Conservation (phyloP, 2,797 vertebrate species). For the Pangasius mekongensis region DNA sequence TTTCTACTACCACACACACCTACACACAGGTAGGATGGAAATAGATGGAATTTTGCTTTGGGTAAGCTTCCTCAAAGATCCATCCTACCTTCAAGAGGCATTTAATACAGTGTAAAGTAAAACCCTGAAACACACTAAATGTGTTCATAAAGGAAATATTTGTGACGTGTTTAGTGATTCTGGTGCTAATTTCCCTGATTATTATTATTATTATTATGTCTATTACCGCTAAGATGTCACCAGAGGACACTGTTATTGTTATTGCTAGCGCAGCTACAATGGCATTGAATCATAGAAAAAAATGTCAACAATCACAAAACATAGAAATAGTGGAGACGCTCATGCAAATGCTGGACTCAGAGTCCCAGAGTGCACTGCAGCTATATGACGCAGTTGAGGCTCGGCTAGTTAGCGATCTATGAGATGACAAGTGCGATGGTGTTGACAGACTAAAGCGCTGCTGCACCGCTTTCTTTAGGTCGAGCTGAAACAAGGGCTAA, state of each 20-base stretch:
- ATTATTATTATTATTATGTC: not conserved
- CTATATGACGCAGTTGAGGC: too few species aligned
- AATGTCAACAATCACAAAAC: not conserved
- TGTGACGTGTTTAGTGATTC: not conserved
- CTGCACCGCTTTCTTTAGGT: not conserved
- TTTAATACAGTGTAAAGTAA: not conserved
- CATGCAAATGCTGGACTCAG: not conserved
- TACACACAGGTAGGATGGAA: not conserved
- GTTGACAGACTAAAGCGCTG: not conserved
- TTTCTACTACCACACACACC: not conserved
- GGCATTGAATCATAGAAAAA: not conserved
- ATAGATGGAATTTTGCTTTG: not conserved
- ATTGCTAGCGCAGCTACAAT: not conserved
- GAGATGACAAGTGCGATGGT: too few species aligned
- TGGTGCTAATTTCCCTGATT: not conserved
- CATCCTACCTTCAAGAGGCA: not conserved
- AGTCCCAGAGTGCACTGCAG: constrained; percentile 3
- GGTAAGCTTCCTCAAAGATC: too few species aligned
- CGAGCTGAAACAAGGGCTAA: not conserved
- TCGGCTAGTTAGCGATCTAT: too few species aligned
- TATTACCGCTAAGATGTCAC: not conserved
- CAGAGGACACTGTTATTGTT: not conserved
- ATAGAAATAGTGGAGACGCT: not conserved
- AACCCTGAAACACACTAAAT: not conserved
- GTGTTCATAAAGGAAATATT: not conserved